phyloP scores from a whole-genome alignment of 2,797 vertebrate genomes.

The Garrulus glandarius region DNA sequence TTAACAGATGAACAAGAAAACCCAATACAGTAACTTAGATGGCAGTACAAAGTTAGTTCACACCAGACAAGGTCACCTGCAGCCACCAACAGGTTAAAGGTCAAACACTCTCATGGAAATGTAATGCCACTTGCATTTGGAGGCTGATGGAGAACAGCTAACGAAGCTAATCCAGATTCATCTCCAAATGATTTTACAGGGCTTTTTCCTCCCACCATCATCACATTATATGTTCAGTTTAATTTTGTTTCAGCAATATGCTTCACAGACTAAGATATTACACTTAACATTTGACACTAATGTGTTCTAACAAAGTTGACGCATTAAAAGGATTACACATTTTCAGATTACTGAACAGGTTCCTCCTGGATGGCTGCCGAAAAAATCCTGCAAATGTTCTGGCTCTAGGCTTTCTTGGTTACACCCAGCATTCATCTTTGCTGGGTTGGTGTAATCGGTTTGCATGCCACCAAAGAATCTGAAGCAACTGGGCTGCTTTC shows the following conservation, averaged over 20 bases:
- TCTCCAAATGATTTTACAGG: neutral
- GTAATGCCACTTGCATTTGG: neutral
- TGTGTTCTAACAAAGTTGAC: slow-evolving; percentile 8
- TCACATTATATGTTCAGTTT: neutral
- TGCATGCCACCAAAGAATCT: neutral
- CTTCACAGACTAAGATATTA: neutral
- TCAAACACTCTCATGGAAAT: neutral
- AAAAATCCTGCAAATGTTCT: neutral
- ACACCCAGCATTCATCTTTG: neutral
- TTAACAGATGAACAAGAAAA: neutral
- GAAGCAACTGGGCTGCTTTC: neutral
- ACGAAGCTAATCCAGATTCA: neutral
- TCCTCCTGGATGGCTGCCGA: slow-evolving; percentile 18
- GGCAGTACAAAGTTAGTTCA: neutral
- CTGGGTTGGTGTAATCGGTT: neutral
- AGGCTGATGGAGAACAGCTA: neutral
- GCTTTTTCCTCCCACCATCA: neutral
- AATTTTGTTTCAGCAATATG: slow-evolving; percentile 7
- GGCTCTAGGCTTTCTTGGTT: neutral
- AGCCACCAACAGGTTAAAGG: neutral
- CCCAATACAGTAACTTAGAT: neutral
- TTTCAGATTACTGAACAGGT: slow-evolving; percentile 43
- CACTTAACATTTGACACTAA: slow-evolving; percentile 56
- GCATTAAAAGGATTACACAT: slow-evolving; percentile 49
- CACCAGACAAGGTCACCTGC: neutral